phyloP scores from a whole-genome alignment of 2,888 invertebrate genomes.

The Amphipoea lucens region DNA sequence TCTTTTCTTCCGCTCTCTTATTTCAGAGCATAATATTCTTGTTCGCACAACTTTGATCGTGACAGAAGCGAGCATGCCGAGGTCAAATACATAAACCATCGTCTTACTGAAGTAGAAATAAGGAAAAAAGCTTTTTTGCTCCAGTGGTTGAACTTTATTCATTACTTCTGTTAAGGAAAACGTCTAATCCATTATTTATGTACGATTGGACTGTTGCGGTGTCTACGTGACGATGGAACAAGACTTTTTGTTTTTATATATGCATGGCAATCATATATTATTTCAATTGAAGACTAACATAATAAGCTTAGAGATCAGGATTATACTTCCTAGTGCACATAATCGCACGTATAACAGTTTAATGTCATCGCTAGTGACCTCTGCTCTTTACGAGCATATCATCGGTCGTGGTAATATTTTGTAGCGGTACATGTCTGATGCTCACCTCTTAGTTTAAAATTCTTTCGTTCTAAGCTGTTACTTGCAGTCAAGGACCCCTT shows the following conservation, averaged over 20 bases:
- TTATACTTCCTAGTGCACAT: conserved; percentile 16
- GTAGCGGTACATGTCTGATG: conserved; percentile 20
- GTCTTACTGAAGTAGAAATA: conserved; percentile 79
- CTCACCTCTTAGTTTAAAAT: conserved; percentile 24
- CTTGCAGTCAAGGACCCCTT: conserved; percentile 23
- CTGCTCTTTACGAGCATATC: conserved; percentile 25
- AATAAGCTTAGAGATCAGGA: background rate
- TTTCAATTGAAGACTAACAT: conserved; percentile 16
- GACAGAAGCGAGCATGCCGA: conserved; percentile 78
- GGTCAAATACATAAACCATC: conserved; percentile 86
- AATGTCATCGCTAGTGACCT: conserved; percentile 31
- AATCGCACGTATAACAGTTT: conserved; percentile 9
- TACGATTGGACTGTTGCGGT: conserved; percentile 53
- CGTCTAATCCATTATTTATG: conserved; percentile 72
- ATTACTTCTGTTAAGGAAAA: conserved; percentile 79
- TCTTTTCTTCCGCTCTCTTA: conserved; percentile 72
- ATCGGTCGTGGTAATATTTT: conserved; percentile 28
- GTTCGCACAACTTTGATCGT: conserved; percentile 80
- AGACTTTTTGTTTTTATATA: conserved; percentile 34
- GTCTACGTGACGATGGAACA: conserved; percentile 29
- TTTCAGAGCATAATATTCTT: conserved; percentile 76
- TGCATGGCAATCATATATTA: background rate
- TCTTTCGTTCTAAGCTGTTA: conserved; percentile 22
- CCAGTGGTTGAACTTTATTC: conserved; percentile 79
- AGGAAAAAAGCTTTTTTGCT: conserved; percentile 78